Evolutionary conservation across 2,113 vertebrate genomes (phyloP), one percentile per base, ranked within the genome.

Genomic region (Epinephelus fuscoguttatus): DNA sequence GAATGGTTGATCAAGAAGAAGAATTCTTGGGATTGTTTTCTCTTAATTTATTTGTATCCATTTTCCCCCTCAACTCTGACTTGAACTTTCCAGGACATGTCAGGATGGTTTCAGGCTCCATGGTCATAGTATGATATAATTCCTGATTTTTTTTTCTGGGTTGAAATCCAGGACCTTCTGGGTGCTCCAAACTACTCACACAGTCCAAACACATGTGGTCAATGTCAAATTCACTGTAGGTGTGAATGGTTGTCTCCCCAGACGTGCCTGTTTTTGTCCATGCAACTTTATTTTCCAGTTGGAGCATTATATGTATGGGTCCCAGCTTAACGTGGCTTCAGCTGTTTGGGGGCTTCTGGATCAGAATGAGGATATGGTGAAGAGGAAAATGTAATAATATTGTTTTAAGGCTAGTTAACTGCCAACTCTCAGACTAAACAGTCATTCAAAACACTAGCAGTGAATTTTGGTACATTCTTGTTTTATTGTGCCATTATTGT

Each of bases 151-250:
- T 15, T 1, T 9, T 73, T 49, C 23, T 25, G 10, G 40, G 17
- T 72, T 74, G 25, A 74, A 18, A 75, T 63, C 19, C 8, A 50
- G 30, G 14, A 75, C 30, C 27, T 21, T 69, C 17, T 23, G 18
- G 2, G 52, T 18, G 10, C 33, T 66, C 27, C 5, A 42, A 50
- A 49, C 45, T 33, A 49, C 12, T 30, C 18, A 52, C n/a, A 15
- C 21, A 56, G 50, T 37, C 47, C 50, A 40, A 52, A 55, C 12
- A 40, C 19, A 5, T n/a, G 27, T 3, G 17, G 33, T 1, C 33
- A 37, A 37, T 37, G 33, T 37, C 6, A 37, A 37, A 37, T 37
- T 37, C 33, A 37, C 33, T 37, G 33, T 37, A 37, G 33, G 33
- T 37, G 33, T 37, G 33, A 37, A 37, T 37, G 33, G 33, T 37